Evolutionary conservation across 2,113 vertebrate genomes (phyloP).

Genomic region (Raphicerus campestris): DNA sequence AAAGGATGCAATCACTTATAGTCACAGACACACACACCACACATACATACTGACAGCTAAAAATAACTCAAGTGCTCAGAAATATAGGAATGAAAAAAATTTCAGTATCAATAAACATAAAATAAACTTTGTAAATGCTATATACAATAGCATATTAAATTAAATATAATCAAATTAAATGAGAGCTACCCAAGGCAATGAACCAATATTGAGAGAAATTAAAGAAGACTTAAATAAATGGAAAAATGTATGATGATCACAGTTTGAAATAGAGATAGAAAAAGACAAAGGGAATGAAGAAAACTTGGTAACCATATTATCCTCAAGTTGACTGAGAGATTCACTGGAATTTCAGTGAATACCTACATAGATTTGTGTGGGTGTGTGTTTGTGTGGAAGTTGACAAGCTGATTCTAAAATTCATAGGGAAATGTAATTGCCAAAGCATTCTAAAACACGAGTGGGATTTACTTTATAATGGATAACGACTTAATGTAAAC

Average conservation of each 20-base stretch:
- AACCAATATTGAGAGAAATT: neutral
- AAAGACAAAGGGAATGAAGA: neutral
- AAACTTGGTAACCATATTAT: neutral
- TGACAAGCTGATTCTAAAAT: neutral
- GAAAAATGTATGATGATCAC: neutral
- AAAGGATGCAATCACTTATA: neutral
- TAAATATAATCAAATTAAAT: neutral
- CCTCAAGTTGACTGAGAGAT: neutral
- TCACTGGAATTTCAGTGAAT: neutral
- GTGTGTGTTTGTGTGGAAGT: neutral
- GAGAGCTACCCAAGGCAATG: neutral
- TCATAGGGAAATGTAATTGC: neutral
- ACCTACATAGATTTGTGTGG: neutral
- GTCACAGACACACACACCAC: fast-evolving
- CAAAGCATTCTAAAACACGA: neutral
- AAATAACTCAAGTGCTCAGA: neutral
- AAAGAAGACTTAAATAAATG: neutral
- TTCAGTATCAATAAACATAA: neutral
- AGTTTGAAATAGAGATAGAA: neutral
- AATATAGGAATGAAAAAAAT: neutral
- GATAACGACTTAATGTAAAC: neutral
- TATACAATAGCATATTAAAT: neutral
- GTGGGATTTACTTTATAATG: neutral
- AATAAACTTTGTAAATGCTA: neutral
- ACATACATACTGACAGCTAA: neutral